Conservation (phyloP, 2,888 invertebrate genomes). For the Sinhomidia bicolor region DNA sequence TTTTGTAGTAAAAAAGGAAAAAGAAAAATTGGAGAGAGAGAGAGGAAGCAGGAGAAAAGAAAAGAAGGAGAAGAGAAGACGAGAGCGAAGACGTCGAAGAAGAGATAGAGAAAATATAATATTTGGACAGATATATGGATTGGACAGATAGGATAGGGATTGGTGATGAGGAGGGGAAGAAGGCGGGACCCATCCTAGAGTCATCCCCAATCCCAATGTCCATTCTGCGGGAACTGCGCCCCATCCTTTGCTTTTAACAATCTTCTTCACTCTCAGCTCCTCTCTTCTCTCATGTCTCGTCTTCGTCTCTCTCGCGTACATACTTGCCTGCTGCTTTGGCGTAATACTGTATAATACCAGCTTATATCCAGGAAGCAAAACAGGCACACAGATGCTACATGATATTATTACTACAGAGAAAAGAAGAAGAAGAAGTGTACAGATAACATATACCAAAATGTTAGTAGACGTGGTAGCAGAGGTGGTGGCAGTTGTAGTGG, state of each 20-base stretch:
- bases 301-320: conserved; percentile 33
- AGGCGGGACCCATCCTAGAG: conserved; percentile 77
- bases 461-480: not conserved
- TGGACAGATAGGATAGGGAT: conserved; percentile 75
- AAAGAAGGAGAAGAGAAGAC: conserved; percentile 61
- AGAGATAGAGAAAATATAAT: conserved; percentile 69
- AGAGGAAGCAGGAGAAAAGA: conserved; percentile 40
- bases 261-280: conserved; percentile 64
- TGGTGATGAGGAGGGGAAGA: conserved; percentile 77
- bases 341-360: conserved; percentile 54
- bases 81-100: conserved; percentile 65
- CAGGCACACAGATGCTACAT: conserved; percentile 51
- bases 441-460: conserved; percentile 44
- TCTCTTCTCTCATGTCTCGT: conserved; percentile 50
- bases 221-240: conserved; percentile 74
- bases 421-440: conserved; percentile 10
- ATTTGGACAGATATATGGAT: conserved; percentile 69
- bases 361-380: conserved; percentile 58
- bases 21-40: conserved; percentile 19
- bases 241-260: conserved; percentile 73
- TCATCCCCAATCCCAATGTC: conserved; percentile 79
- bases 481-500: conserved; percentile 8
- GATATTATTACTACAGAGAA: conserved; percentile 39
- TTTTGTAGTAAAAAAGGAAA: conserved; percentile 19
- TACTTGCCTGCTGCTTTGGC: conserved; percentile 34